These are phyloP conservation scores for Ennomos quercinarius DNA, from an alignment of 2,888 invertebrate genomes.

Conservation along the genomic window DNA sequence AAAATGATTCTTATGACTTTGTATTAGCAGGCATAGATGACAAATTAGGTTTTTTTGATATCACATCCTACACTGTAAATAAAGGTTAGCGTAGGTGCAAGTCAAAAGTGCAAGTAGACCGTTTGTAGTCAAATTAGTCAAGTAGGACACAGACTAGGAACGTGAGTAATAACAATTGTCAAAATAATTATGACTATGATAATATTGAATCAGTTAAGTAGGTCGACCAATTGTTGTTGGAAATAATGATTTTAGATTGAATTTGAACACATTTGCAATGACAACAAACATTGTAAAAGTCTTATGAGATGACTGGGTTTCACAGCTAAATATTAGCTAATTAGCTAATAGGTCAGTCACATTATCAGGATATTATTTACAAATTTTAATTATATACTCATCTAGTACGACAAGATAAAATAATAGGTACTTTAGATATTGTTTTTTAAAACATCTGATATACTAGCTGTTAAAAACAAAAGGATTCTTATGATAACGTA, in stretches of 20 bases:
- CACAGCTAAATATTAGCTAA: too few species aligned
- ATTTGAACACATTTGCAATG: slow-evolving; percentile 5
- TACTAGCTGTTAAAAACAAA: not conserved
- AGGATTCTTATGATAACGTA: slow-evolving; percentile 7
- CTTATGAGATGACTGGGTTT: not conserved
- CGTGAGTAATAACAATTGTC: slow-evolving; percentile 52
- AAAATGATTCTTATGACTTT: slow-evolving; percentile 30
- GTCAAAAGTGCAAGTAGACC: slow-evolving; percentile 20
- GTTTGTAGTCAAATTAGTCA: slow-evolving; percentile 49
- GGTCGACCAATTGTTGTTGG: slow-evolving; percentile 32
- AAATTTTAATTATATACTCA: too few species aligned
- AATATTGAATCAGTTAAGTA: slow-evolving; percentile 36
- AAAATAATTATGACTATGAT: slow-evolving; percentile 45
- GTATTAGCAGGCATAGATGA: slow-evolving; percentile 29
- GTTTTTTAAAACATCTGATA: too few species aligned
- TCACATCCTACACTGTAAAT: slow-evolving; percentile 50
- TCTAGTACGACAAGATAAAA: too few species aligned
- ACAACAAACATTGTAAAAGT: not conserved
- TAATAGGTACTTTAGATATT: too few species aligned
- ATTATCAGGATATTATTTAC: too few species aligned
- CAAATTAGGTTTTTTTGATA: slow-evolving; percentile 31
- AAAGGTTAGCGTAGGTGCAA: slow-evolving; percentile 40
- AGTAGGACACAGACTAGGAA: slow-evolving; percentile 64
- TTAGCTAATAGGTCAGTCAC: too few species aligned
- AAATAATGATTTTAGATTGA: slow-evolving; percentile 15